Evolutionary conservation across 1,140 invertebrate species (phyloP), one percentile per base, ranked within the genome.

Genomic region (Lysiphlebus fabarum): DNA sequence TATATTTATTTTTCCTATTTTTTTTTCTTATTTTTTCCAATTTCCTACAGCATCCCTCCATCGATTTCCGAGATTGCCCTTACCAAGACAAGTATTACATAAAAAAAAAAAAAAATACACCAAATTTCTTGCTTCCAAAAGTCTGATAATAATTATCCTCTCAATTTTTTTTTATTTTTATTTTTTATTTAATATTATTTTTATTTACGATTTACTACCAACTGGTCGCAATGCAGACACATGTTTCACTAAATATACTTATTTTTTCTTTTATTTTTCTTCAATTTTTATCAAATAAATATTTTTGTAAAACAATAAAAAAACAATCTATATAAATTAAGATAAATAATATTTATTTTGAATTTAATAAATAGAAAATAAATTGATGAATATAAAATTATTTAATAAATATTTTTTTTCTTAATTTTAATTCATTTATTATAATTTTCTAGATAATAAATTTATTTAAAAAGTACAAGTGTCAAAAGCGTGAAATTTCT

Each of bases 151-250:
- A 51, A 51, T 51, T 51, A 51, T 38, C n/a, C 38, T 4, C 12
- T 38, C 8, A 14, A 37, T 51, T 40, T 3, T 40, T n/a, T 40
- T 7, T 40, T 11, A 8, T n/a, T 54, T 42, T 34, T 38, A 36
- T 54, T 49, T 50, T 43, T 34, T 53, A 6, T 8, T 7, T 40
- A 40, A 6, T 40, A 47, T 17, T 34, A 12, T 38, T 38, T 51
- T 49, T 49, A 8, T 45, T 2, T 9, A 11, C 11, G 6, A 45
- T n/a, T 33, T 34, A 11, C 6, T 17, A 43, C 33, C 47, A 17
- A 38, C 14, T 37, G 47, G 51, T 67, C 67, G 71, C 73, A 75
- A 69, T 74, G 72, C 72, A 64, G 72, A 70, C 67, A 65, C 69
- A 72, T 67, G 66, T 68, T 63, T 62, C 51, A 50, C 26, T n/a